phyloP scores from a whole-genome alignment of 2,888 invertebrate species.

The Metopia argyrocephala region DNA sequence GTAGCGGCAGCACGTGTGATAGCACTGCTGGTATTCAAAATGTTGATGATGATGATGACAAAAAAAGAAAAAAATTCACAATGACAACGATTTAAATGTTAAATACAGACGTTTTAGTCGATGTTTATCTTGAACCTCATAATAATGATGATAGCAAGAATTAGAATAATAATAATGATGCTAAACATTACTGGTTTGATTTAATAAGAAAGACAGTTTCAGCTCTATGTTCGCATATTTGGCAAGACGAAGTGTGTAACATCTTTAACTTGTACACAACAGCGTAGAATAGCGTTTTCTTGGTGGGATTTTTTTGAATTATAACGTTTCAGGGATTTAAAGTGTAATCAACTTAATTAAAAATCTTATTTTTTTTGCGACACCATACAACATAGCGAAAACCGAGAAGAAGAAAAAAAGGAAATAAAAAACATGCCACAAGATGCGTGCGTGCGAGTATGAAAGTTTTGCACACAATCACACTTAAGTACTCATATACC shows the following conservation, averaged over 20 bases:
- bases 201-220: neutral
- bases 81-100: neutral
- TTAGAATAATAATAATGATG: conserved; percentile 5
- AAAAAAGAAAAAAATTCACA: conserved; percentile 22
- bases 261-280: neutral
- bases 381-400: neutral
- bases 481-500: too few relatives aligned
- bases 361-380: conserved; percentile 35
- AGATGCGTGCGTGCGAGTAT: neutral
- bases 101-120: too few relatives aligned
- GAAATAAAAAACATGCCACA: neutral
- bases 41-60: neutral
- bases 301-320: conserved; percentile 1
- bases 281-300: neutral
- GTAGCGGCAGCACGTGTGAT: conserved; percentile 25
- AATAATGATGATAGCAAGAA: conserved; percentile 6
- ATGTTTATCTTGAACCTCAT: neutral
- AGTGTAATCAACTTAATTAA: conserved; percentile 55
- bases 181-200: conserved; percentile 5
- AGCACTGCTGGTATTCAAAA: neutral
- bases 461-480: neutral
- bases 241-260: neutral
- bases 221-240: neutral
- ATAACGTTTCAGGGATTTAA: conserved; percentile 37
- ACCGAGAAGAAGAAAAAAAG: neutral